Evolutionary conservation across 2,888 invertebrate species (phyloP).

Genomic region (Petrolisthes cinctipes): DNA sequence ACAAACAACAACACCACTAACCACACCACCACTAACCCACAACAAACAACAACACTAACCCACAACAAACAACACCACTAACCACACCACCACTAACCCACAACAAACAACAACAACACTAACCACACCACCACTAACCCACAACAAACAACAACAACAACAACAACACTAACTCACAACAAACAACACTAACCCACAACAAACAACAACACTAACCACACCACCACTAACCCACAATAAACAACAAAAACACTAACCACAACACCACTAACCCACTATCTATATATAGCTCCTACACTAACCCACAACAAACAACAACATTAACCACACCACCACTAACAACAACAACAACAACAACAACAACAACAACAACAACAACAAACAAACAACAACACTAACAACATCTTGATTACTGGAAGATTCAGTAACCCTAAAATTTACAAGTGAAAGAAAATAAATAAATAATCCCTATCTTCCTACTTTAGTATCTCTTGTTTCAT

Average conservation of each 20-base stretch:
- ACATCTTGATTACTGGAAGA: no score
- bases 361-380: background rate
- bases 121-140: background rate
- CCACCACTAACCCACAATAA: background rate
- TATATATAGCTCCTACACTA: background rate
- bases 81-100: background rate
- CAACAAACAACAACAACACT: background rate
- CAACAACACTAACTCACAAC: background rate
- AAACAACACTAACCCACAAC: background rate
- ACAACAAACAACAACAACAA: background rate
- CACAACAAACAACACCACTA: background rate
- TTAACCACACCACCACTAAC: background rate
- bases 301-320: background rate
- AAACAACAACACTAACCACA: background rate
- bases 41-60: background rate
- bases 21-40: background rate
- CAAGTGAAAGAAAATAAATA: background rate
- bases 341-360: background rate
- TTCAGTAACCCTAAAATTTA: background rate
- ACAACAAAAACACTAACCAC: background rate
- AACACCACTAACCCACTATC: background rate
- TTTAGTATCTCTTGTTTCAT: no score
- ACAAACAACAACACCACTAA: background rate
- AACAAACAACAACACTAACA: background rate
- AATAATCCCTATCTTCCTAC: background rate